phyloP scores from a whole-genome alignment of 2,797 vertebrate genomes.

The Sorex maritimensis region DNA sequence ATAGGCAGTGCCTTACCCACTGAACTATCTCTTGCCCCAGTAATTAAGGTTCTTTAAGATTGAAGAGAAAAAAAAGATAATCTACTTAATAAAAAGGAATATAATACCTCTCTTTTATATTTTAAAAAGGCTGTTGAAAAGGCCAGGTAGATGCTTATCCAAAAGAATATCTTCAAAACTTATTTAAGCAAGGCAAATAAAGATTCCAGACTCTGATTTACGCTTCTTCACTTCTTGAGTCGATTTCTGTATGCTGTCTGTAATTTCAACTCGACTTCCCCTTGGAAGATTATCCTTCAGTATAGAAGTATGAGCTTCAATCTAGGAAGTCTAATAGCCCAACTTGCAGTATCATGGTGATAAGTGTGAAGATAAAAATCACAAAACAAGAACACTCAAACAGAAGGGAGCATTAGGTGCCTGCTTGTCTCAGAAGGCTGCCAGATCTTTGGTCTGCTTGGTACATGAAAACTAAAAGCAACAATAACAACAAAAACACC shows the following conservation, averaged over 20 bases:
- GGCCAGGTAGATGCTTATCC: too few species aligned
- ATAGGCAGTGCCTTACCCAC: too few species aligned
- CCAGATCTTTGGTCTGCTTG: background rate
- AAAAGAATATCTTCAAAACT: too few species aligned
- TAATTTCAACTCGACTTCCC: background rate
- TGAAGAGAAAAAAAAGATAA: too few species aligned
- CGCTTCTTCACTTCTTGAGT: background rate
- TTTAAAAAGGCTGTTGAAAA: too few species aligned
- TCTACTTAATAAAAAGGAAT: too few species aligned
- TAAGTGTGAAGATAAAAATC: conserved; percentile 34
- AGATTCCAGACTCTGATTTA: background rate
- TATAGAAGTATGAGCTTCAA: background rate
- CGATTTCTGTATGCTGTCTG: background rate
- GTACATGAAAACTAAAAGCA: background rate
- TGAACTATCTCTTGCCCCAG: too few species aligned
- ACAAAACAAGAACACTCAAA: background rate
- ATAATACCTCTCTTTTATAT: too few species aligned
- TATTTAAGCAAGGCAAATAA: too few species aligned
- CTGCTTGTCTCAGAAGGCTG: background rate
- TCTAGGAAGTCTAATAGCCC: background rate
- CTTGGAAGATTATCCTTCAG: background rate
- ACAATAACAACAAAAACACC: background rate
- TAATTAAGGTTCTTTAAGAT: too few species aligned
- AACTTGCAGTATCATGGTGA: background rate
- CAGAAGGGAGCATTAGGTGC: background rate